Base-by-base conservation (phyloP, 2,888 invertebrate species). In the Pterobdella sp. region DNA sequence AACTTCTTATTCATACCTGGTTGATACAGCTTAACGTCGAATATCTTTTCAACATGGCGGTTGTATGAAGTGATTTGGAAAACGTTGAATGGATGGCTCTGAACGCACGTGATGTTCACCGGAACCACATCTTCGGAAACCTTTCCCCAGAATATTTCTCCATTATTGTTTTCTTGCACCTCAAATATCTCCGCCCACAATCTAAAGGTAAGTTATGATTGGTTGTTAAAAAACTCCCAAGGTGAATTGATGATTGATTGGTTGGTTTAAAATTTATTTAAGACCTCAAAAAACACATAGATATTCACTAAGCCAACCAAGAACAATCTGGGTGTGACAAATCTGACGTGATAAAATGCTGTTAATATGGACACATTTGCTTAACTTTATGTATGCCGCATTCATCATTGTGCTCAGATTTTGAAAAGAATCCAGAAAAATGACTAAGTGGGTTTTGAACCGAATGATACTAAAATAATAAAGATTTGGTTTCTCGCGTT, bases 51-150 rank as follows among this genome's bases (percentile, higher is more conserved):
- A 83, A 96, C 95, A 86, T 96, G 95, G 81, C 94, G 92, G 87
- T 95, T 96, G 88, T 96, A 96, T 81, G 96, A 96, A 81, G 95
- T 95, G 86, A 96, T 94, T 87, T 96, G 96, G 86, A 95, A 96
- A 84, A 95, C 91, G 85, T 93, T 93, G 86, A 93, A 93, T 71
- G 95, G 95, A 77, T 92, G 91, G 86, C 95, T 94, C 87, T 94
- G 93, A 83, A 96, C 91, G 87, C 95, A 95, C 79, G 94, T 94
- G 86, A 97, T 94, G 87, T 95, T 95, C 79, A 96, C 94, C 74
- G 96, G 96, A 79, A 97, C 96, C 85, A 96, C 89, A 86, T 96
- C 96, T 85, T 95, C 95, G 78, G 94, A 94, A 79, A 96, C 92
- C 86, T 94, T 93, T 87, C 94, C 93, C 95, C 96, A 96, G 74